Evolutionary conservation across 2,888 invertebrate genomes (phyloP).

Genomic region (Scaptomyza tumidula): DNA sequence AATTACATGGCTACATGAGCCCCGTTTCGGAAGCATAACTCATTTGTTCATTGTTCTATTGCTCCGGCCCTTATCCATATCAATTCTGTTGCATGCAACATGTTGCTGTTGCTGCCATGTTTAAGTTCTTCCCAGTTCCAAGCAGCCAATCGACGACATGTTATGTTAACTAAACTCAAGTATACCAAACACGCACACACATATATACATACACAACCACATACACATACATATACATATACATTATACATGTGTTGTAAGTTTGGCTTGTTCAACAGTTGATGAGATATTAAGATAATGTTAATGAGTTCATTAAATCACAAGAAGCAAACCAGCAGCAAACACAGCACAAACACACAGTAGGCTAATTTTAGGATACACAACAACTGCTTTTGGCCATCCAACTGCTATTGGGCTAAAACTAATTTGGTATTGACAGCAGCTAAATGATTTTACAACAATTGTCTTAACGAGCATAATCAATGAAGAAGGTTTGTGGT

Average conservation of each 20-base stretch:
- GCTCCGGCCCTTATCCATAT: not conserved
- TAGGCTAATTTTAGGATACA: constrained; percentile 7
- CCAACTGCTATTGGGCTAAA: not conserved
- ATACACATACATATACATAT: not conserved
- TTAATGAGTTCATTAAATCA: constrained; percentile 78
- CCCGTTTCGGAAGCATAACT: constrained; percentile 68
- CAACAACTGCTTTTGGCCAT: not conserved
- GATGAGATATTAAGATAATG: constrained; percentile 77
- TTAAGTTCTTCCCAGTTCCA: constrained; percentile 1
- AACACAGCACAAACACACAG: not conserved
- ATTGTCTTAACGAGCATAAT: constrained; percentile 9
- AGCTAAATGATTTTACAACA: constrained; percentile 41
- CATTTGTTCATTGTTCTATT: constrained; percentile 26
- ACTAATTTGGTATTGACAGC: constrained; percentile 29
- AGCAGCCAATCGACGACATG: constrained; percentile 23
- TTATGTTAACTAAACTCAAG: constrained; percentile 30
- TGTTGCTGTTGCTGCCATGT: constrained; percentile 41
- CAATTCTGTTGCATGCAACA: constrained; percentile 57
- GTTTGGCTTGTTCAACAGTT: constrained; percentile 59
- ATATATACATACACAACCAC: no score
- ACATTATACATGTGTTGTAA: constrained; percentile 32
- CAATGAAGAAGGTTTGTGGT: not conserved
- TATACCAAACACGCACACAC: constrained; percentile 12
- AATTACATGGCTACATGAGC: constrained; percentile 72
- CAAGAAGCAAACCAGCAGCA: constrained; percentile 45